These are phyloP conservation scores for Elachura formosa DNA, from an alignment of 2,113 vertebrate species.

Conservation along the genomic window DNA sequence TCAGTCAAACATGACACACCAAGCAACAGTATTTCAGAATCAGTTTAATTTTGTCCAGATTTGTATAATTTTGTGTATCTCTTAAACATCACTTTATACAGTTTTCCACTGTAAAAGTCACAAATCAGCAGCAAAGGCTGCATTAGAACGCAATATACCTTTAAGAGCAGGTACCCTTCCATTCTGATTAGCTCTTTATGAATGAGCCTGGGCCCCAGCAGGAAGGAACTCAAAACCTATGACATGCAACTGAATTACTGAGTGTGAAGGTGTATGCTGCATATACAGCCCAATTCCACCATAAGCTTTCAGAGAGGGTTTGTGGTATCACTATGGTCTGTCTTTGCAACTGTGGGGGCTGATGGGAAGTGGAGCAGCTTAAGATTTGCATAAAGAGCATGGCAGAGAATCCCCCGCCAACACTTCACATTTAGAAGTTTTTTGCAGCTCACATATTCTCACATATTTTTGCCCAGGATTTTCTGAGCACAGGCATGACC, in stretches of 20 bases:
- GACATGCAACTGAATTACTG: background rate
- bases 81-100: background rate
- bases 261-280: background rate
- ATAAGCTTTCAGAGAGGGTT: background rate
- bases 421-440: background rate
- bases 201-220: background rate
- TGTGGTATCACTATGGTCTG: background rate
- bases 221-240: background rate
- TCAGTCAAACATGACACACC: background rate
- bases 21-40: background rate
- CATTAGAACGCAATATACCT: background rate
- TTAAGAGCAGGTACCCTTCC: background rate
- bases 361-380: background rate
- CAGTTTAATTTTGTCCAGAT: rapidly evolving
- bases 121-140: background rate
- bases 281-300: background rate
- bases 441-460: background rate
- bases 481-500: background rate
- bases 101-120: background rate
- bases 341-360: background rate
- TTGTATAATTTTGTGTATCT: background rate
- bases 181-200: background rate
- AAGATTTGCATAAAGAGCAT: rapidly evolving
- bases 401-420: background rate
- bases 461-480: background rate